Conservation (phyloP, 2,888 invertebrate genomes). For the Tolmerus cingulatus region DNA sequence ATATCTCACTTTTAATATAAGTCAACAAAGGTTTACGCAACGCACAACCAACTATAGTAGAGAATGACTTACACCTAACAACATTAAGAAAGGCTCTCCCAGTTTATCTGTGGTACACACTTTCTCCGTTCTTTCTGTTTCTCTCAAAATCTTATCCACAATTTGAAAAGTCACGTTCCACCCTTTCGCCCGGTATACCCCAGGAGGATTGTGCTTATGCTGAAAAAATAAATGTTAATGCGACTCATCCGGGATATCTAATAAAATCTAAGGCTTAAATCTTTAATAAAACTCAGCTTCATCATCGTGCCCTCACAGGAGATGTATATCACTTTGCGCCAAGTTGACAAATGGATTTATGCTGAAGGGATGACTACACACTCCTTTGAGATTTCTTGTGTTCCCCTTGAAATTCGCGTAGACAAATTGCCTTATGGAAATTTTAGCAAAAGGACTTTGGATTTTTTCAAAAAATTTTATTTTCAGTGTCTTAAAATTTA, state of each 20-base stretch:
- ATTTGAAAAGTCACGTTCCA: neutral
- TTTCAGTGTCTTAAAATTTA: neutral
- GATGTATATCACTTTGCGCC: slow-evolving; percentile 29
- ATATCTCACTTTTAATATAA: neutral
- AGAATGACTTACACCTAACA: neutral
- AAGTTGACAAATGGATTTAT: slow-evolving; percentile 40
- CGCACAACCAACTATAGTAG: neutral
- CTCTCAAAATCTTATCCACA: neutral
- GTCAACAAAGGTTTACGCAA: neutral
- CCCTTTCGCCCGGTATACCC: neutral
- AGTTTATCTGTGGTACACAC: neutral
- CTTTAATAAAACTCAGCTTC: slow-evolving; percentile 38
- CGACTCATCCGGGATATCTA: neutral
- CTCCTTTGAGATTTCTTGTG: slow-evolving; percentile 7
- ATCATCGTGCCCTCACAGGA: neutral
- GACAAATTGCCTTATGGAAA: slow-evolving; percentile 38
- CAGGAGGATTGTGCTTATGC: neutral
- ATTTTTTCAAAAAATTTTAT: neutral
- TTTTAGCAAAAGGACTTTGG: slow-evolving; percentile 18
- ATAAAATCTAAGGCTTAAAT: slow-evolving; percentile 14
- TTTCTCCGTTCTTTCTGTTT: neutral
- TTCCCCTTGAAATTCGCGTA: slow-evolving; percentile 7
- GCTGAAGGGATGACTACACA: slow-evolving; percentile 30
- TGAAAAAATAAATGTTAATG: slow-evolving; percentile 26
- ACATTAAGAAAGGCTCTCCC: neutral